A percentile compares a stretch with the other conserved stretches of the same genome.
These are phyloP conservation scores for Embidobia sp. DNA, from an alignment of 2,888 invertebrate species.

Conservation along the genomic window DNA sequence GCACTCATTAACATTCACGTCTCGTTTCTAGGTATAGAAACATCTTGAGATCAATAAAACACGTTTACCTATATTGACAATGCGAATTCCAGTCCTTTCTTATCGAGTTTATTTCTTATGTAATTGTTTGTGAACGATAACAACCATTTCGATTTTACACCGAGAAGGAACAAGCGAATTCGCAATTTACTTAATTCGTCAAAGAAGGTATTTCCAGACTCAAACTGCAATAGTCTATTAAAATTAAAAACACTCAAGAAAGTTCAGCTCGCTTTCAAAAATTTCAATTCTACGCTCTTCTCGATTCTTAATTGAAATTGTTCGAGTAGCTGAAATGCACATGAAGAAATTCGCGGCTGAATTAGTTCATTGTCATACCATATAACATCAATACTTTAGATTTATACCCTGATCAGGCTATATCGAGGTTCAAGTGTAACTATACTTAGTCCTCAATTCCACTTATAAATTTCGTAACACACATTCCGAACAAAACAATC, in stretches of 20 bases:
- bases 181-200: too few species aligned
- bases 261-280: too few species aligned
- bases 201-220: too few species aligned
- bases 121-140: background rate
- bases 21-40: slow-evolving; percentile 5
- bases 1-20: slow-evolving; percentile 5
- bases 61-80: slow-evolving; percentile 16
- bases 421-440: slow-evolving; percentile 12
- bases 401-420: slow-evolving; percentile 3
- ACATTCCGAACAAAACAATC: slow-evolving; percentile 1
- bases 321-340: background rate
- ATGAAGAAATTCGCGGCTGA: too few species aligned
- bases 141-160: too few species aligned
- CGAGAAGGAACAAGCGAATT: too few species aligned
- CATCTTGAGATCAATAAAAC: slow-evolving; percentile 3
- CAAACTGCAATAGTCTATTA: too few species aligned
- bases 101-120: too few species aligned
- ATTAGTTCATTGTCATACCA: slow-evolving; percentile 8
- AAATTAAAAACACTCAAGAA: too few species aligned
- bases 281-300: background rate
- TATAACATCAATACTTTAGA: background rate
- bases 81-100: slow-evolving; percentile 1
- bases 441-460: slow-evolving; percentile 9
- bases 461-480: slow-evolving; percentile 6
- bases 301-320: background rate